Base-by-base conservation (phyloP, 2,113 vertebrate genomes). In the Hippocampus abdominalis region DNA sequence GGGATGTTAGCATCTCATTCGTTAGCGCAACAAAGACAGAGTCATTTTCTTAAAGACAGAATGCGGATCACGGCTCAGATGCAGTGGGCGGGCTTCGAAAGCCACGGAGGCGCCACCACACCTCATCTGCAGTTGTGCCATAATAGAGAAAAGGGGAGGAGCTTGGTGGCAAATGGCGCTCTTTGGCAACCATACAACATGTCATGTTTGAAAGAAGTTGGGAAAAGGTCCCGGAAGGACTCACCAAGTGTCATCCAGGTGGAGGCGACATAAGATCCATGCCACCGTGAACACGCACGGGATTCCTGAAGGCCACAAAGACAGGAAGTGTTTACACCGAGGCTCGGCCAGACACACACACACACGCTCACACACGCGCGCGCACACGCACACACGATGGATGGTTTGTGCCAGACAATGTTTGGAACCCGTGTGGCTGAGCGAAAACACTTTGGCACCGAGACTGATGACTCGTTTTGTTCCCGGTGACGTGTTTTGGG, bases 201-300 rank as follows among this genome's bases (percentile, higher is more conserved):
- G 16, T 51, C 48, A 6, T 21, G 16, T 51, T 54, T 54, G 9
- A 21, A 8, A 9, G 21, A 23, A 23, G 21, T n/a, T 56, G 2
- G 8, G 51, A 7, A 54, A 1, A 36, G 32, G 42, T 11, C 2
- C 42, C 8, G 15, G 4, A 21, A 16, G 23, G 9, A 46, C 85
- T 84, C 67, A 98, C 96, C 93, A 90, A 0, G 88, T 91, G 65
- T 98, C 89, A 77, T 98, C 95, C 1, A 97, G 90, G 73, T 96
- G 92, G 7, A 98, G 86, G 59, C 96, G 89, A 77, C 95, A 90
- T 7, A 94, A 81, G 7, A 94, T 91, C 96, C 96, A 98, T 29
- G 93, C 92, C 0, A 92, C 92, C 81, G 94, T 93, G 72, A 92
- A 91, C 20, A 90, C 79, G 11, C 81, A 86, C 10, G 91, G 91